Base-by-base conservation (phyloP, 2,888 invertebrate genomes). In the Xylota segnis region DNA sequence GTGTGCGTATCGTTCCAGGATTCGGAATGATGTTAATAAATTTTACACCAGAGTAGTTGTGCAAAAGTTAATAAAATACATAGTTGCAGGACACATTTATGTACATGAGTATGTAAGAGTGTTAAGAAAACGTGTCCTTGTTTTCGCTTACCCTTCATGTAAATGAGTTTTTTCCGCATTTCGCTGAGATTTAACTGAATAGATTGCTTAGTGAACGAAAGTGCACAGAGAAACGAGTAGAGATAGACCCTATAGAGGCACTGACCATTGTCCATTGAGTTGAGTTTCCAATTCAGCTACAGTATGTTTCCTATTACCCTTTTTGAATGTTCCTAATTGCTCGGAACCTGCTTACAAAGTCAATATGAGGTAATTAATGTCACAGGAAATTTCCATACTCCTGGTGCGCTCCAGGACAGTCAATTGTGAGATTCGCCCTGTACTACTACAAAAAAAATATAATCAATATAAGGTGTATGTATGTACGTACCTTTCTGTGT, bases 331-430 rank as follows among this genome's bases (percentile, higher is more conserved):
- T 63, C 68, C 34, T 83, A 79, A 78, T 74, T 78, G 72, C 50
- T 78, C 27, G 56, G 66, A 78, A 83, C 71, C 56, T 78, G 71
- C 71, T 78, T 65, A 65, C 68, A 68, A 70, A 71, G 63, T 81
- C 75, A 70, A 81, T 84, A 75, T 59, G 23, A 37, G 40, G 54
- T 71, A 81, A 84, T 81, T 84, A 81, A 84, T 81, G 61, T 70
- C 63, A 63, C 32, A 54, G 68, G 29, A 54, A 84, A 75, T 74
- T 59, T 40, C n/a, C 65, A 63, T 58, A 27, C 68, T 47, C 5
- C 45, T 9, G 32, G 37, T 9, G 32, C 18, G 63, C 16, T 71
- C 9, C 50, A 71, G 77, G 71, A 75, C 45, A 71, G 29, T 40
- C 27, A 45, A 45, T 56, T 45, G 70, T 61, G 71, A 16, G 65